Base-by-base conservation (phyloP, 2,797 vertebrate species). In the Enteromius radiatus region DNA sequence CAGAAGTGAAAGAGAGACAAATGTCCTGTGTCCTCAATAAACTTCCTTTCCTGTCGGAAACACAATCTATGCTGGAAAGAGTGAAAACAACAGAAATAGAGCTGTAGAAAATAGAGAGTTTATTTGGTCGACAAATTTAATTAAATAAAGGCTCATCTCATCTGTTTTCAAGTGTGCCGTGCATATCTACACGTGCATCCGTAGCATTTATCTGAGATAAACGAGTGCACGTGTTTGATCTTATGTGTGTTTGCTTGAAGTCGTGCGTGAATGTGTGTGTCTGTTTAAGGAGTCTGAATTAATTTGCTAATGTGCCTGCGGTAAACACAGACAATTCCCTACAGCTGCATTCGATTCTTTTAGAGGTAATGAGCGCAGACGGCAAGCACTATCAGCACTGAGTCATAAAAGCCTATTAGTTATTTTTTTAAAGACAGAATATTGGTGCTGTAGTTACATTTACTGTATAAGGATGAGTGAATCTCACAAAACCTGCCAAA, bases 341-440 rank as follows among this genome's bases (percentile, higher is more conserved):
- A 52, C 43, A 76, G 81, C 83, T 69, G 61, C 77, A n/a, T 78
- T 86, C 19, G 73, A 84, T 64, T 76, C 69, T 61, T 76, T 83
- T 54, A 83, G 83, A 75, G 45, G 38, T 54, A 86, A 83, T 76
- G 75, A 81, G 38, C n/a, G 74, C 54, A 69, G 54, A 71, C 73
- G 1, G 26, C 31, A 43, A 14, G 59, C 54, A 71, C n/a, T 47
- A 65, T 75, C 61, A 52, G 59, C 68, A 71, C 26, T 12, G 9
- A 54, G 19, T 19, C 79, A 63, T 49, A 56, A 31, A 43, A 26
- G 0, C 54, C 38, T 11, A 63, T 28, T 68, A 79, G 63, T 59
- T 69, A 71, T 28, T 63, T 45, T 17, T 41, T 41, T 41, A n/a
- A 69, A 45, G n/a, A 45, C 12, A 41, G 33, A 75, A n/a, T 45